Evolutionary conservation across 2,113 vertebrate species (phyloP).

Genomic region (Oreochromis aureus): DNA sequence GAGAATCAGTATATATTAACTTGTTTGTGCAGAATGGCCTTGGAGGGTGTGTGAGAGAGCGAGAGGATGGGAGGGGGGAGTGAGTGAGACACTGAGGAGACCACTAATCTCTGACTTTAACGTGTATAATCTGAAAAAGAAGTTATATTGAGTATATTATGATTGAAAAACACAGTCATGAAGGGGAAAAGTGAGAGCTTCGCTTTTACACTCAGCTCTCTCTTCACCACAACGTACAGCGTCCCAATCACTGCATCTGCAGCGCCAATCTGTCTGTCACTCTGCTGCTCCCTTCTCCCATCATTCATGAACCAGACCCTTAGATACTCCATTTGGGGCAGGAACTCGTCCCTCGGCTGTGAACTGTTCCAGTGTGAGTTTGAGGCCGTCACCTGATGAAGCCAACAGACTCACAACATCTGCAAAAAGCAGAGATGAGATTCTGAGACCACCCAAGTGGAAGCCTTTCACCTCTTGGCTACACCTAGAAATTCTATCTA

Average conservation of each 20-base stretch:
- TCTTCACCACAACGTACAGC: background rate
- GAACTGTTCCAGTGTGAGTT: background rate
- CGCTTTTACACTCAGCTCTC: background rate
- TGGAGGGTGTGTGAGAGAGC: background rate
- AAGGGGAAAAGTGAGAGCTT: background rate
- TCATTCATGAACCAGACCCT: background rate
- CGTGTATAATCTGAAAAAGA: background rate
- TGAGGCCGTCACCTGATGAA: background rate
- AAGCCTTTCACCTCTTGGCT: background rate
- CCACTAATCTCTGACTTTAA: background rate
- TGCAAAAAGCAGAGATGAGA: background rate
- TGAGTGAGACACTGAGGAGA: background rate
- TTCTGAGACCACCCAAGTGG: background rate
- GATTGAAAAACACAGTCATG: background rate
- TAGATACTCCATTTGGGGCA: background rate
- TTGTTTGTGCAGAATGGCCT: background rate
- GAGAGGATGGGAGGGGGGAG: background rate
- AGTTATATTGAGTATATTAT: background rate
- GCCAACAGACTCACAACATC: background rate
- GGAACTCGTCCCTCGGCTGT: background rate
- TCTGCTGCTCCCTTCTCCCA: background rate
- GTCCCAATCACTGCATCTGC: background rate
- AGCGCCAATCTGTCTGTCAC: background rate
- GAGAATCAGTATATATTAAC: background rate
- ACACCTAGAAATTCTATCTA: background rate